phyloP scores from a whole-genome alignment of 2,888 invertebrate species.

The Dicycla oo region DNA sequence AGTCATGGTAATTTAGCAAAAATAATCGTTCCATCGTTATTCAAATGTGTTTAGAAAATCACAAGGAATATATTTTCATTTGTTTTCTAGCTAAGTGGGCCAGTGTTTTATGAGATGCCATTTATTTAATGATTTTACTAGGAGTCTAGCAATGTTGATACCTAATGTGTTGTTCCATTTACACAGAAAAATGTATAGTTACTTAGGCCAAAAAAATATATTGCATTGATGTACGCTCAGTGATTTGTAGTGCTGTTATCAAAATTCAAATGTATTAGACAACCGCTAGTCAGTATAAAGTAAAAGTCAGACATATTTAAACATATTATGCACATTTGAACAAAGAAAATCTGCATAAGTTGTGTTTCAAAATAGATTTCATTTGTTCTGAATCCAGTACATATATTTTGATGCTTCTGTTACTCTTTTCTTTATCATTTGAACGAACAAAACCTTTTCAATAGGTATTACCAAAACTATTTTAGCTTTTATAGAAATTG shows the following conservation, averaged over 20 bases:
- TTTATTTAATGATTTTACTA: conserved; percentile 13
- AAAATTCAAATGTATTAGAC: neutral
- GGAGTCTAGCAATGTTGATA: neutral
- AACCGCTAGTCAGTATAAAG: neutral
- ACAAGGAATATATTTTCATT: neutral
- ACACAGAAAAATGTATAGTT: neutral
- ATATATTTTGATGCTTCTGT: conserved; percentile 10
- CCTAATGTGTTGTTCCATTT: neutral
- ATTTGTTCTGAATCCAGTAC: conserved; percentile 1
- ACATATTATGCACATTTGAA: neutral
- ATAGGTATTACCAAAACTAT: neutral
- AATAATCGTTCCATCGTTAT: conserved; percentile 16
- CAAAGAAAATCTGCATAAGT: neutral
- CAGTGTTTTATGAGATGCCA: conserved; percentile 22
- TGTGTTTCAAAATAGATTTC: neutral
- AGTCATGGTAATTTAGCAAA: conserved; percentile 21
- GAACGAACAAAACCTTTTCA: conserved; percentile 16
- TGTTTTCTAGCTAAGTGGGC: conserved; percentile 1
- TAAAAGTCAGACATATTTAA: too few relatives aligned
- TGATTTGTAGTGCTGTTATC: neutral
- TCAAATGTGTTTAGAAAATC: conserved; percentile 32
- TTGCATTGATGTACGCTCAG: neutral
- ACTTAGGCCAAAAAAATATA: neutral
- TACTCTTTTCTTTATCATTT: conserved; percentile 12
- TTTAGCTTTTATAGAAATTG: conserved; percentile 27